phyloP scores from a whole-genome alignment of 2,113 vertebrate species.

The Platycercus adscitus region DNA sequence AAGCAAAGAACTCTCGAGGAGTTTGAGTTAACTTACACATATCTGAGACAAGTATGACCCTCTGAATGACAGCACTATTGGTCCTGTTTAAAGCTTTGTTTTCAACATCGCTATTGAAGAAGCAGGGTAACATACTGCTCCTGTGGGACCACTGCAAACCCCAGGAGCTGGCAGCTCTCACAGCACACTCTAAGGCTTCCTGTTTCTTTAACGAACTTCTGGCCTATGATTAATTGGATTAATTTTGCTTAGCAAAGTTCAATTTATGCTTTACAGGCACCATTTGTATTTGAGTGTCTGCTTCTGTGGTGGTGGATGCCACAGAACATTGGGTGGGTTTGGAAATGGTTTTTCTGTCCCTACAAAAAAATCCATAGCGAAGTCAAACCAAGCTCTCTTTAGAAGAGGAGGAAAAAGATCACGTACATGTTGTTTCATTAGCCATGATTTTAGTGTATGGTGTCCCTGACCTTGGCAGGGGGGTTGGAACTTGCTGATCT shows the following conservation, averaged over 20 bases:
- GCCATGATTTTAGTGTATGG: no score
- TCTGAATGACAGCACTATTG: neutral
- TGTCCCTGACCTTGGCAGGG: no score
- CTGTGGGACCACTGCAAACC: neutral
- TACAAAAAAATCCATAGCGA: neutral
- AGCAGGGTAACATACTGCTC: neutral
- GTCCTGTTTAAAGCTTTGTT: neutral
- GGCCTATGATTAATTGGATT: constrained; percentile 53
- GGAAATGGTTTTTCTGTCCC: neutral
- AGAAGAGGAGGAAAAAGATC: neutral
- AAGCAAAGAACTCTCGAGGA: neutral
- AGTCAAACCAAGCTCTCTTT: neutral
- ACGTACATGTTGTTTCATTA: no score
- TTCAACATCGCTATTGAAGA: neutral
- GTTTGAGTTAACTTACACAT: neutral
- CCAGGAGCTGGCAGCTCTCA: neutral
- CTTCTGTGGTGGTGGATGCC: constrained; percentile 32
- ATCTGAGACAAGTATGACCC: neutral
- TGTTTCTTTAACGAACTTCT: neutral
- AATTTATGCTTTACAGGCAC: constrained; percentile 52
- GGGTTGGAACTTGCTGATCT: neutral
- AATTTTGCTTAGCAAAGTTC: constrained; percentile 54
- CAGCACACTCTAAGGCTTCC: neutral
- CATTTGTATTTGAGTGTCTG: constrained; percentile 45
- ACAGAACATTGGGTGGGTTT: neutral